Evolutionary conservation across 2,113 vertebrate genomes (phyloP).

Genomic region (Chaenocephalus aceratus): DNA sequence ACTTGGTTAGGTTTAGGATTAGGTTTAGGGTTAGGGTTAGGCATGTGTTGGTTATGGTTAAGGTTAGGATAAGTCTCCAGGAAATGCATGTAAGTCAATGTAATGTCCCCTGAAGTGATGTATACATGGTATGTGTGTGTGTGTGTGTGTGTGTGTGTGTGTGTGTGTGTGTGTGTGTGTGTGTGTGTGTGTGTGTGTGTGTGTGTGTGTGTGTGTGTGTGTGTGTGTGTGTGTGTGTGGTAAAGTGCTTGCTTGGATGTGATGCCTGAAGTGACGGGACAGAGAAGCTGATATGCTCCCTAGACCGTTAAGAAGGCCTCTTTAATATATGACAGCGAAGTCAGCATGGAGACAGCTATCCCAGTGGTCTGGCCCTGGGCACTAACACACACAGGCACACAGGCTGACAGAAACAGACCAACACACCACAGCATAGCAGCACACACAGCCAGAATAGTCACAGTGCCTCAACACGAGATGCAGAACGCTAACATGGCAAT

Average conservation of each 20-base stretch:
- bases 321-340: constrained; percentile 80
- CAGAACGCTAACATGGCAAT: constrained; percentile 53
- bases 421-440: constrained; percentile 62
- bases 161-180: constrained; percentile 2
- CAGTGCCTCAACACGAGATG: constrained; percentile 65
- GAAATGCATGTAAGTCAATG: no score
- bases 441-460: constrained; percentile 66
- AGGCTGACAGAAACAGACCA: constrained; percentile 74
- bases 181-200: not conserved
- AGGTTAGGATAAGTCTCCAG: no score
- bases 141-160: not conserved
- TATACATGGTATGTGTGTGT: not conserved
- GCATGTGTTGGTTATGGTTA: no score
- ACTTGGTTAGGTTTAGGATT: no score
- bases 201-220: not conserved
- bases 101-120: no score
- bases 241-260: constrained; percentile 19
- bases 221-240: not conserved
- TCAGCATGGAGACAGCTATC: constrained; percentile 73
- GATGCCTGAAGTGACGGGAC: constrained; percentile 67
- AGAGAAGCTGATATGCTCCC: constrained; percentile 67
- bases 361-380: constrained; percentile 66
- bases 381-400: constrained; percentile 52
- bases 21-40: no score
- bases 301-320: constrained; percentile 73